Evolutionary conservation across 2,797 vertebrate species (phyloP), one percentile per base, ranked within the genome.

Genomic region (Toxotes lorentzi): DNA sequence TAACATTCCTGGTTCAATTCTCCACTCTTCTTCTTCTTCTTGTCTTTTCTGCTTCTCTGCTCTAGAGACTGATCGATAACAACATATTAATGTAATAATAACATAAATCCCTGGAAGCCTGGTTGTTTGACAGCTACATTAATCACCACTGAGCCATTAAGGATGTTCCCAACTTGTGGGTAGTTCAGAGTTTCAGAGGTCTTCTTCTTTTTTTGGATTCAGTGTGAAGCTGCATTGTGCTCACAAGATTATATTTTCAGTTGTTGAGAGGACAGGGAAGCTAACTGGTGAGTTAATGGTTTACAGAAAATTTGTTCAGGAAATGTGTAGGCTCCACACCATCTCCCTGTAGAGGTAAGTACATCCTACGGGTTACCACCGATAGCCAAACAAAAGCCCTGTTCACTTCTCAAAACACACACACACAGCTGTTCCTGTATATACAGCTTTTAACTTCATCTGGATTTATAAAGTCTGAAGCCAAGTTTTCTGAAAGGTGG

Each of bases 351-450:
- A 60, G 68, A 62, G 17, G 69, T 38, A 9, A 54, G 19, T 21
- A 53, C 34, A 51, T 68, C 73, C 70, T 88, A 78, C 12, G 23
- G 85, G 86, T 82, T 54, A 70, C 59, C 62, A 9, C 60, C 78
- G 59, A 67, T 70, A 85, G 66, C 73, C 81, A 85, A 90, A 90
- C 87, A 89, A 86, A 89, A 73, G 75, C 59, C 38, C 9, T 7
- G 24, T 67, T 76, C 41, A 77, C 35, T 11, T 58, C 43, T 57
- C 54, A 57, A 45, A 23, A 59, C 30, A 51, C 71, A 45, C 54
- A 51, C 73, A 60, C 40, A 59, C 40, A 3, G n/a, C n/a, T 4
- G 3, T 3, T 30, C 5, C 32, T 13, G 14, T 45, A 17, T n/a
- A 41, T 40, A 38, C 9, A 73, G 27, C 21, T 2, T 38, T 14